phyloP scores from a whole-genome alignment of 2,113 vertebrate genomes.

The Ranitomeya imitator region DNA sequence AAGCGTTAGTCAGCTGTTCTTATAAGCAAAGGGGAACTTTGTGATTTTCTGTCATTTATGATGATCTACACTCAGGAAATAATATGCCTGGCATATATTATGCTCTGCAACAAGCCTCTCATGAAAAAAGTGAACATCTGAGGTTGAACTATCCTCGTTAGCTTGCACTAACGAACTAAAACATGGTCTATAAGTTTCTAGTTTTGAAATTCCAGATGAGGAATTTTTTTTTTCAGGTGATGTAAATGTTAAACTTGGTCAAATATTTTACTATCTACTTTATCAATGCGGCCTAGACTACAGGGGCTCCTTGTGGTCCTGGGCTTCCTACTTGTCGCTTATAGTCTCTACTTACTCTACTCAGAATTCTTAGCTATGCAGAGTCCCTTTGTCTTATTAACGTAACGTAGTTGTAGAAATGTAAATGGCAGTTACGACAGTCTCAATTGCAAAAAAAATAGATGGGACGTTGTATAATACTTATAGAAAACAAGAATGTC shows the following conservation, averaged over 20 bases:
- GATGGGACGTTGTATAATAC: too few species aligned
- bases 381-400: too few species aligned
- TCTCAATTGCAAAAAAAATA: too few species aligned
- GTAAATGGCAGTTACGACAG: too few species aligned
- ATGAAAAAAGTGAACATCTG: neutral
- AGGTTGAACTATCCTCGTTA: neutral
- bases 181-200: neutral
- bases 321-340: too few species aligned
- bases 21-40: conserved; percentile 30
- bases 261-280: neutral
- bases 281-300: neutral
- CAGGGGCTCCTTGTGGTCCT: neutral
- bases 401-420: too few species aligned
- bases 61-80: neutral
- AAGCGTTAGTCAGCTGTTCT: conserved; percentile 26
- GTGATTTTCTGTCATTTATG: neutral
- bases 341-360: too few species aligned
- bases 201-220: neutral
- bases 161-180: neutral
- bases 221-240: neutral
- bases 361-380: too few species aligned
- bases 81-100: neutral
- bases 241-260: neutral
- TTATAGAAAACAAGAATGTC: too few species aligned
- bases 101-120: neutral